Conservation (phyloP, 2,888 invertebrate species). For the Thyatira batis region DNA sequence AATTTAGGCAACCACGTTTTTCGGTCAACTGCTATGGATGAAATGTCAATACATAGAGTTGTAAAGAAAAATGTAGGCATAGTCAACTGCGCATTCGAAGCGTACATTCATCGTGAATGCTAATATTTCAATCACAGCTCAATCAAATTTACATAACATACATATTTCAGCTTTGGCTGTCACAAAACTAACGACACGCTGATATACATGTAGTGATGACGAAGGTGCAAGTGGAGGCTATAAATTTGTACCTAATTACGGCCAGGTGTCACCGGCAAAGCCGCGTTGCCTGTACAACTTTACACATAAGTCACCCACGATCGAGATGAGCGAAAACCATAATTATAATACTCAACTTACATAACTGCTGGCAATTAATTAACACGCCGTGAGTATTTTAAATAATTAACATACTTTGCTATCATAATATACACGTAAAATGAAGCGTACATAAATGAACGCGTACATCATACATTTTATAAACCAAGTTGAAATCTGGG, state of each 20-base stretch:
- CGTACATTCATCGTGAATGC: slow-evolving; percentile 20
- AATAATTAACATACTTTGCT: slow-evolving; percentile 21
- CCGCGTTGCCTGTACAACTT: slow-evolving; percentile 64
- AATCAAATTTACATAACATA: slow-evolving; percentile 42
- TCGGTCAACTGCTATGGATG: slow-evolving; percentile 26
- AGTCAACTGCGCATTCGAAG: slow-evolving; percentile 5
- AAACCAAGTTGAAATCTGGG: slow-evolving; percentile 49
- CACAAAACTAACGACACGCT: slow-evolving; percentile 50
- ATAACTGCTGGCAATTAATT: slow-evolving; percentile 25
- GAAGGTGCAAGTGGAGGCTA: slow-evolving; percentile 59
- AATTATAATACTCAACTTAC: slow-evolving; percentile 39
- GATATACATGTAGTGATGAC: slow-evolving; percentile 51
- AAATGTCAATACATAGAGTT: slow-evolving; percentile 26
- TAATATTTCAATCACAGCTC: slow-evolving; percentile 30
- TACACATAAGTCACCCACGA: slow-evolving; percentile 64
- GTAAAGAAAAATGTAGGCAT: slow-evolving; percentile 25
- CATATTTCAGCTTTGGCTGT: slow-evolving; percentile 33
- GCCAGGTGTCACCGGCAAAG: slow-evolving; percentile 72
- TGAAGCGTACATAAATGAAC: slow-evolving; percentile 16
- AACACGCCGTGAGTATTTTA: slow-evolving; percentile 1
- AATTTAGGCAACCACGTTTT: slow-evolving; percentile 38
- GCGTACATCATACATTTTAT: slow-evolving; percentile 34
- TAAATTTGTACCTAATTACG: slow-evolving; percentile 74
- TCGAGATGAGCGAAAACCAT: slow-evolving; percentile 54
- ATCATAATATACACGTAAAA: slow-evolving; percentile 2